These are phyloP conservation scores for Drosophila subsilvestris DNA, from an alignment of 2,888 invertebrate genomes.

Conservation along the genomic window DNA sequence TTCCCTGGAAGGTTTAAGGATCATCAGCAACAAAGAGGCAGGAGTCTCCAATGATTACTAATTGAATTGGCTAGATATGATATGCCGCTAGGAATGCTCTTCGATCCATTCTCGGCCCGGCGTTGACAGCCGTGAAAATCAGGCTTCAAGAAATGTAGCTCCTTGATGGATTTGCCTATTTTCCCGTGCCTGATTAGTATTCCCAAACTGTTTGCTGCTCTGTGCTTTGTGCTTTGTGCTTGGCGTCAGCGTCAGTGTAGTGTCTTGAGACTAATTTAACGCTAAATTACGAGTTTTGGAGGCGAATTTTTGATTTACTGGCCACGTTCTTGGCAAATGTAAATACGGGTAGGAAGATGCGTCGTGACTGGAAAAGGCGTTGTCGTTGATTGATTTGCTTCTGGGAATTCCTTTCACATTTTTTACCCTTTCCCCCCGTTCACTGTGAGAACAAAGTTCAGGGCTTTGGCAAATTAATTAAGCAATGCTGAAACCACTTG, in stretches of 20 bases:
- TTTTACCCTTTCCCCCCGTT: conserved; percentile 20
- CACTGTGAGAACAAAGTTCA: conserved; percentile 42
- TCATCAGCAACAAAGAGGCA: conserved; percentile 21
- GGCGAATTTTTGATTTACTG: conserved; percentile 43
- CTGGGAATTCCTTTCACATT: conserved; percentile 2
- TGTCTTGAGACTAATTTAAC: conserved; percentile 55
- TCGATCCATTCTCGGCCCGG: neutral
- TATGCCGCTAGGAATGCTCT: neutral
- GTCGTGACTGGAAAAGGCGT: neutral
- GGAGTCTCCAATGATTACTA: conserved; percentile 6
- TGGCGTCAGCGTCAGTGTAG: neutral
- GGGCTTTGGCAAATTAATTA: conserved; percentile 67
- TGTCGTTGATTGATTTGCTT: conserved; percentile 39
- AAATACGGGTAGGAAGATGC: neutral
- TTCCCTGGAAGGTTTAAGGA: conserved; percentile 9
- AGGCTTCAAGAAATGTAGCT: conserved; percentile 11
- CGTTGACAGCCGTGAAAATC: conserved; percentile 33
- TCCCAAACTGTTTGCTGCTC: conserved; percentile 11
- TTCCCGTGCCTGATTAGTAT: conserved; percentile 20
- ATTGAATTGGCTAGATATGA: conserved; percentile 22
- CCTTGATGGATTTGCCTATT: conserved; percentile 39
- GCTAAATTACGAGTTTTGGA: conserved; percentile 58
- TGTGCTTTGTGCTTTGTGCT: conserved; percentile 7
- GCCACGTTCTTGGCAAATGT: neutral
- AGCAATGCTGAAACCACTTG: conserved; percentile 50